Conservation (phyloP, 2,113 vertebrate genomes). For the Meleagris gallopavo region DNA sequence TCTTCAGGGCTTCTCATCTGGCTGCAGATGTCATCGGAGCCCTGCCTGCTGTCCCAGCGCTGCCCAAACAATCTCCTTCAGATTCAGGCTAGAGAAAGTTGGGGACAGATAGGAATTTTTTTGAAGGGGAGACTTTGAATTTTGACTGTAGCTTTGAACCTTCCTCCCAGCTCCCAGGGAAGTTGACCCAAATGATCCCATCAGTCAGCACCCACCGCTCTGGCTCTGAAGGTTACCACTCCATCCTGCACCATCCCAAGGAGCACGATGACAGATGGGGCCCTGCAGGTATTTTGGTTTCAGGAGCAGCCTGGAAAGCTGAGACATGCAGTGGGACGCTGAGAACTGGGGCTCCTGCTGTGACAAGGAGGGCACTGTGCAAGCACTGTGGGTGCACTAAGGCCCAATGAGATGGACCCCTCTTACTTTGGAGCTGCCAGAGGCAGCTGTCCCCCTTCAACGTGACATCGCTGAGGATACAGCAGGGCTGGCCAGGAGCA, state of each 20-base stretch:
- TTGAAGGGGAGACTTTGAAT: constrained; percentile 30
- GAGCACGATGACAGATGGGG: not conserved
- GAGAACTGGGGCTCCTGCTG: not conserved
- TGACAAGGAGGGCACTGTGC: not conserved
- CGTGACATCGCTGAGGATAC: accelerated
- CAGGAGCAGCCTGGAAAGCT: not conserved
- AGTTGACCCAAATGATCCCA: not conserved
- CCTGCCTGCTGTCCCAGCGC: not conserved
- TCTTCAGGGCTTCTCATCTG: not conserved
- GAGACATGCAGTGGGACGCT: not conserved
- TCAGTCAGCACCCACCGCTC: constrained; percentile 38
- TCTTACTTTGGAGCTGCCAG: accelerated
- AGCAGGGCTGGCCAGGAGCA: not conserved
- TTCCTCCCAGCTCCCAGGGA: constrained; percentile 36
- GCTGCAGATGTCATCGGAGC: not conserved
- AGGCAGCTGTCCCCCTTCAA: too few relatives aligned
- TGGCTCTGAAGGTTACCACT: constrained; percentile 33
- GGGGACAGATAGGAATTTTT: constrained; percentile 9
- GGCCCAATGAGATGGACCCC: accelerated
- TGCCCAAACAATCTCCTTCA: not conserved
- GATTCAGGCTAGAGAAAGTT: not conserved
- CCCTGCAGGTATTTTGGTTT: constrained; percentile 20
- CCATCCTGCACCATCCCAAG: not conserved
- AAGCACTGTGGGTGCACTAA: accelerated
- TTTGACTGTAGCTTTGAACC: constrained; percentile 44